Evolutionary conservation across 2,888 invertebrate species (phyloP).

Genomic region (Catonia carolina): DNA sequence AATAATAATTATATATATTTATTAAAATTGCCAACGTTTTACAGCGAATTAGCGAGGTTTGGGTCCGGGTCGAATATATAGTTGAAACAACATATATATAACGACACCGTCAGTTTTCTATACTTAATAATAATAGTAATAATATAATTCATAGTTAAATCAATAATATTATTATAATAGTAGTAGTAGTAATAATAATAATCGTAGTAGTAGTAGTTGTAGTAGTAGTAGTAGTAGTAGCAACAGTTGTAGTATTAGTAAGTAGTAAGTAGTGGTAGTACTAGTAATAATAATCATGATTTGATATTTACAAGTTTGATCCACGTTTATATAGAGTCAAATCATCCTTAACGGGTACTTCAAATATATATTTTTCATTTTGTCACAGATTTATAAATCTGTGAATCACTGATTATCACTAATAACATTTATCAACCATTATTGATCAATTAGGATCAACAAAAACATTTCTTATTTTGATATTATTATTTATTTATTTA

Average conservation of each 20-base stretch:
- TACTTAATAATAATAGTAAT: too few species aligned
- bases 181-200: too few species aligned
- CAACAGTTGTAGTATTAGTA: too few species aligned
- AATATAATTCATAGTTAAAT: too few species aligned
- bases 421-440: not conserved
- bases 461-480: not conserved
- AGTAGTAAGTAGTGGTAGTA: too few species aligned
- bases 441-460: too few species aligned
- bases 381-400: not conserved
- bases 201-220: too few species aligned
- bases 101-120: conserved; percentile 15
- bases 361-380: too few species aligned
- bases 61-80: conserved; percentile 24
- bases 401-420: too few species aligned
- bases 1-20: conserved; percentile 47
- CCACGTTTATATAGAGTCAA: conserved; percentile 5
- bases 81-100: not conserved
- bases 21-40: conserved; percentile 33
- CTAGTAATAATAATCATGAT: conserved; percentile 26
- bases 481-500: not conserved
- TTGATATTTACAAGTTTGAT: conserved; percentile 23
- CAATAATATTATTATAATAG: too few species aligned
- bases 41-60: conserved; percentile 33
- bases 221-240: too few species aligned
- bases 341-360: not conserved